phyloP scores from a whole-genome alignment of 1,140 invertebrate species.

The Andrena cerasifolii region DNA sequence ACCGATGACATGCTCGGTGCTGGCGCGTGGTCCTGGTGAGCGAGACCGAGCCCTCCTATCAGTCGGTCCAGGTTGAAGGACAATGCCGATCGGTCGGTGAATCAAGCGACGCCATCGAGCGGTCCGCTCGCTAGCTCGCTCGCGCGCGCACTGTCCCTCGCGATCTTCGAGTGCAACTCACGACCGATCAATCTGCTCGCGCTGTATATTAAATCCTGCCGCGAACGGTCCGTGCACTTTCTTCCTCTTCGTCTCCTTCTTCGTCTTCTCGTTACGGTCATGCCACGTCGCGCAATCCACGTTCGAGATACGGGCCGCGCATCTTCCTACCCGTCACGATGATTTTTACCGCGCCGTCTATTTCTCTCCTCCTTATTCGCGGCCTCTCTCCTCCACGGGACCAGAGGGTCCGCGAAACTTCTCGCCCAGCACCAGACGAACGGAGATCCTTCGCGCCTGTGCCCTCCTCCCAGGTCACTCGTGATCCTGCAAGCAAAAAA shows the following conservation, averaged over 20 bases:
- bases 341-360: too few species aligned
- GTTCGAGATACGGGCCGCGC: not conserved
- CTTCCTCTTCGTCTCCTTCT: constrained; percentile 2
- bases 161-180: too few species aligned
- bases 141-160: not conserved
- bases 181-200: not conserved
- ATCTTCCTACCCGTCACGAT: not conserved
- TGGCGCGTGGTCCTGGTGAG: too few species aligned
- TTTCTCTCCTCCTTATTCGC: not conserved
- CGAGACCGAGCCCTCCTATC: constrained; percentile 25
- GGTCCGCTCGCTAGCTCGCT: not conserved
- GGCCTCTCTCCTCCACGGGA: not conserved
- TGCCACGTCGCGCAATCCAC: not conserved
- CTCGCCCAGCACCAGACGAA: too few species aligned
- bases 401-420: too few species aligned
- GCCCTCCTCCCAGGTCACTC: too few species aligned
- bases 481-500: constrained; percentile 43
- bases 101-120: constrained; percentile 37
- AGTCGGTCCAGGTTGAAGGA: constrained; percentile 11
- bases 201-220: not conserved
- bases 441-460: too few species aligned
- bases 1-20: too few species aligned
- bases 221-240: not conserved
- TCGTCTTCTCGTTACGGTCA: constrained; percentile 4
- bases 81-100: not conserved